Percentiles rank a stretch among this genome's conserved stretches.
Conservation (phyloP, 2,113 vertebrate species). For the Polypterus senegalus region DNA sequence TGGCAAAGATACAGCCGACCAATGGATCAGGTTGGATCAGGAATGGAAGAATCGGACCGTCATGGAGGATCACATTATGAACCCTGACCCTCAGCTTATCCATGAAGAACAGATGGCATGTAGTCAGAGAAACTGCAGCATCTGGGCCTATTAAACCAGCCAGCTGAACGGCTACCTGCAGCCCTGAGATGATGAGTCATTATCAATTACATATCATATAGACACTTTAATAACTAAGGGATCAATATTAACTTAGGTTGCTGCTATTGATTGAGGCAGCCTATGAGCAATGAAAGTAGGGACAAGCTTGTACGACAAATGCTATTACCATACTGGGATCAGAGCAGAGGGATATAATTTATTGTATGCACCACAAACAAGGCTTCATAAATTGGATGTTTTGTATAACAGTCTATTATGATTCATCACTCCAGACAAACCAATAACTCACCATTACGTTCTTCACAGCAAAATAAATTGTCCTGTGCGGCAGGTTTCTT, state of each 20-base stretch:
- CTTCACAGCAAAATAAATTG: background rate
- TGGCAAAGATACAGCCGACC: too few relatives aligned
- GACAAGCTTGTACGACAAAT: background rate
- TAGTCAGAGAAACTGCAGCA: too few relatives aligned
- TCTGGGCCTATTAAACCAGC: too few relatives aligned
- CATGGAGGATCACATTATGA: too few relatives aligned
- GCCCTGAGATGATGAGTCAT: background rate
- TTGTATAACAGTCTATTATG: slow-evolving; percentile 4
- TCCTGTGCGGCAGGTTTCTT: background rate
- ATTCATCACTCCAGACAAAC: background rate
- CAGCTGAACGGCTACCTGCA: background rate
- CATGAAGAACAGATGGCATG: too few relatives aligned
- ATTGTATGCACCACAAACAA: slow-evolving; percentile 2
- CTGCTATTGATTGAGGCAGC: background rate
- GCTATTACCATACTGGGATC: background rate
- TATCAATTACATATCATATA: slow-evolving; percentile 5
- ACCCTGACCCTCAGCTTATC: too few relatives aligned
- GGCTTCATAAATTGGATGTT: slow-evolving; percentile 8
- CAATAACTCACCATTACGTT: slow-evolving; percentile 5
- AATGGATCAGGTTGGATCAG: too few relatives aligned
- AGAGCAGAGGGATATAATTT: background rate
- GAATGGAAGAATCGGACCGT: too few relatives aligned
- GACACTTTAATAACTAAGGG: slow-evolving; percentile 1
- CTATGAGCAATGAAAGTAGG: slow-evolving; percentile 2
- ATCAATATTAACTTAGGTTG: slow-evolving; percentile 3